Evolutionary conservation across 2,888 invertebrate genomes (phyloP).

Genomic region (Troilus luridus): DNA sequence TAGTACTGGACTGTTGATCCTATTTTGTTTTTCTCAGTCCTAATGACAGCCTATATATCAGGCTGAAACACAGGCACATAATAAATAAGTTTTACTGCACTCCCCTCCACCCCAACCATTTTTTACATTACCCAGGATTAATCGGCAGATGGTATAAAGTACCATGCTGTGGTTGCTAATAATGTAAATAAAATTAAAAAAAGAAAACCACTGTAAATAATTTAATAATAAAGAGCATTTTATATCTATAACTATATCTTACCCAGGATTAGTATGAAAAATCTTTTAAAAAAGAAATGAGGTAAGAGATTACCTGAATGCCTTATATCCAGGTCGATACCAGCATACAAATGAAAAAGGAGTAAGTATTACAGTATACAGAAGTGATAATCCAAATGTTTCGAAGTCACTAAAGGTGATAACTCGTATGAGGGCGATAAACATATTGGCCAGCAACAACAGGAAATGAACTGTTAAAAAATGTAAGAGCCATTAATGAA

Average conservation of each 20-base stretch:
- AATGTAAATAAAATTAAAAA: no score
- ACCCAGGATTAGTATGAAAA: neutral
- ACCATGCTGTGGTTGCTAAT: no score
- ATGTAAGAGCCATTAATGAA: constrained; percentile 40
- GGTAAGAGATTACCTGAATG: constrained; percentile 79
- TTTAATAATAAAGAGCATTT: no score
- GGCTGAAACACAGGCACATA: no score
- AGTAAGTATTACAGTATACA: constrained; percentile 91
- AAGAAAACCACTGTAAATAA: neutral
- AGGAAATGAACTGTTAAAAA: constrained; percentile 87
- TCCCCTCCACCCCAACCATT: no score
- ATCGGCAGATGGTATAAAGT: no score
- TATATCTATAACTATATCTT: no score
- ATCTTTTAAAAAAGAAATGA: constrained; percentile 51
- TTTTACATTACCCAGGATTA: neutral
- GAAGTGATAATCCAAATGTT: constrained; percentile 88
- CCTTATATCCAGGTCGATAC: constrained; percentile 99
- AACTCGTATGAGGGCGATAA: constrained; percentile 87
- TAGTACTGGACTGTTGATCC: no score
- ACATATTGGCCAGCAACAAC: constrained; percentile 86
- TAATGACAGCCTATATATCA: no score
- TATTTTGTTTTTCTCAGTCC: no score
- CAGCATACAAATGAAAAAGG: constrained; percentile 99
- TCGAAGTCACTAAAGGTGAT: constrained; percentile 75
- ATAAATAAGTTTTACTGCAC: no score